These are phyloP conservation scores for Leptura quadrifasciata DNA, from an alignment of 2,888 invertebrate genomes.

Conservation along the genomic window DNA sequence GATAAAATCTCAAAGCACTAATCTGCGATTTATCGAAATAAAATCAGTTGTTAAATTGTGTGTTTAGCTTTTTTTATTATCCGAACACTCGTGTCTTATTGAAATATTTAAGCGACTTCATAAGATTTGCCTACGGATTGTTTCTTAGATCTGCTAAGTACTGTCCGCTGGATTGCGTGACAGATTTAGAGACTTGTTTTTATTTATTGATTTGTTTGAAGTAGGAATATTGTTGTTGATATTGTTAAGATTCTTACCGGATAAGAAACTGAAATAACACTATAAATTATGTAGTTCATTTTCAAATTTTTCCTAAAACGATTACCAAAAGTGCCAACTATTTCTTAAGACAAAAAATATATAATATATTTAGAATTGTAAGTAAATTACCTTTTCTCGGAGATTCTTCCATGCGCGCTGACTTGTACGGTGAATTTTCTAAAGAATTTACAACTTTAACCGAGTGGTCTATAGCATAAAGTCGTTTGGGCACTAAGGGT, in stretches of 20 bases:
- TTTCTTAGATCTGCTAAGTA: neutral
- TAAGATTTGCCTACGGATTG: neutral
- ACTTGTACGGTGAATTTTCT: constrained; percentile 45
- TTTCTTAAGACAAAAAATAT: no score
- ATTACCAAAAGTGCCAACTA: no score
- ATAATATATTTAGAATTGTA: constrained; percentile 71
- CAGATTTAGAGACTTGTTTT: no score
- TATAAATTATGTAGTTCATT: no score
- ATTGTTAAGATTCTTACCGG: no score
- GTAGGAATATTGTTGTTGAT: neutral
- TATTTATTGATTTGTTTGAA: no score
- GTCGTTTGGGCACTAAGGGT: constrained; percentile 79
- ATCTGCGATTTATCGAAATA: neutral
- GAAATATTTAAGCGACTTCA: neutral
- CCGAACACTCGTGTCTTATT: neutral
- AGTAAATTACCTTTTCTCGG: constrained; percentile 54
- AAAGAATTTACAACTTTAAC: constrained; percentile 81
- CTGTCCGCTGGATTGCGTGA: neutral
- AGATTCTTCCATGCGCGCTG: constrained; percentile 58
- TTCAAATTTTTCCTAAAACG: no score
- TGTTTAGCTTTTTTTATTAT: neutral
- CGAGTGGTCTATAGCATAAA: constrained; percentile 84
- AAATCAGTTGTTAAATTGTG: neutral
- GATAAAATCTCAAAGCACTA: neutral
- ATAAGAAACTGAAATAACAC: no score